Evolutionary conservation across 2,113 vertebrate genomes (phyloP).

Genomic region (Bucco capensis): DNA sequence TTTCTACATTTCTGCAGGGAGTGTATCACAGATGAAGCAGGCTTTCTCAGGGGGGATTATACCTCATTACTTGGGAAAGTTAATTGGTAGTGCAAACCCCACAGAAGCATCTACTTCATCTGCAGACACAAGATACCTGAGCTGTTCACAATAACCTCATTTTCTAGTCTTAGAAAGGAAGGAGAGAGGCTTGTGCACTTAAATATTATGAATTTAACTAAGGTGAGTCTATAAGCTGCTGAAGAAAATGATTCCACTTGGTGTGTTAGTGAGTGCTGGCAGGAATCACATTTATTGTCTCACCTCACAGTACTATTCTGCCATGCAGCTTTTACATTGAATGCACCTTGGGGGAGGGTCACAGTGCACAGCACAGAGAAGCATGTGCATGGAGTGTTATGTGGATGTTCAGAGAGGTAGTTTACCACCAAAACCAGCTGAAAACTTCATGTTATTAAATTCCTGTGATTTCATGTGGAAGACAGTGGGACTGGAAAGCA

Average conservation of each 20-base stretch:
- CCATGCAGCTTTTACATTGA: background rate
- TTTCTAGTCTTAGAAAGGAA: background rate
- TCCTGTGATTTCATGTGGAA: background rate
- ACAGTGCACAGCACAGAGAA: background rate
- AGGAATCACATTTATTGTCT: background rate
- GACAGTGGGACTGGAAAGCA: background rate
- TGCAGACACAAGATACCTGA: slow-evolving; percentile 27
- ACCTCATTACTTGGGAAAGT: slow-evolving; percentile 29
- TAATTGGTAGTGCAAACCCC: slow-evolving; percentile 49
- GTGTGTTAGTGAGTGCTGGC: background rate
- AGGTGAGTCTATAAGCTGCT: background rate
- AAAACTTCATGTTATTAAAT: background rate
- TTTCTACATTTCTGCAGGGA: background rate
- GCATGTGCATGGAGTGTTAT: rapidly evolving
- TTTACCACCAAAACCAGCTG: background rate
- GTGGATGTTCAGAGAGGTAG: background rate
- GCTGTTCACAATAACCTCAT: slow-evolving; percentile 22
- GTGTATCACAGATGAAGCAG: background rate
- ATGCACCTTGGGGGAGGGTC: background rate
- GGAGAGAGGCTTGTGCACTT: background rate
- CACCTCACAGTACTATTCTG: rapidly evolving
- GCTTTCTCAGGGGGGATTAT: background rate
- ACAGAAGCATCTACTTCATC: background rate
- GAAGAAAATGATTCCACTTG: background rate
- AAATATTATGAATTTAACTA: background rate